These are phyloP conservation scores for Drosophila infuscata DNA, from an alignment of 2,888 invertebrate species.

Conservation along the genomic window DNA sequence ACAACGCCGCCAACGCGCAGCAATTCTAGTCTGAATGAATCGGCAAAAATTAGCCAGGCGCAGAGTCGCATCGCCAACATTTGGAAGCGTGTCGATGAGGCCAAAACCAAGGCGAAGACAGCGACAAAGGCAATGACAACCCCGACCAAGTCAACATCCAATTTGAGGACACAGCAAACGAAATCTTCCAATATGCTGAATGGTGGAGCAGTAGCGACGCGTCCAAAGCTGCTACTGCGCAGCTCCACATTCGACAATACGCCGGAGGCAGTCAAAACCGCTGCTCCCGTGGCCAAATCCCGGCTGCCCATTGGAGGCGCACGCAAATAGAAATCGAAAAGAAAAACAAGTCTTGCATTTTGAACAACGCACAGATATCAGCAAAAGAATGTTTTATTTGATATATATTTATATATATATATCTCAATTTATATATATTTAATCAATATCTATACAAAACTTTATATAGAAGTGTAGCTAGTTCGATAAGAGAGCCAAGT, in stretches of 20 bases:
- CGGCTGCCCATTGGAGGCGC: constrained; percentile 67
- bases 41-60: constrained; percentile 81
- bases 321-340: constrained; percentile 51
- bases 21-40: constrained; percentile 82
- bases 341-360: constrained; percentile 48
- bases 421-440: constrained; percentile 26
- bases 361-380: constrained; percentile 44
- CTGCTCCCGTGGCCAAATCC: constrained; percentile 35
- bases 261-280: constrained; percentile 45
- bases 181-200: constrained; percentile 71
- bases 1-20: constrained; percentile 85
- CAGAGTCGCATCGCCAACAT: constrained; percentile 84
- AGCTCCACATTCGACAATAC: constrained; percentile 84
- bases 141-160: constrained; percentile 41
- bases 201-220: constrained; percentile 44
- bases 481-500: constrained; percentile 19
- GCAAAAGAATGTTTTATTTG: constrained; percentile 51
- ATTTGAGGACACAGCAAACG: constrained; percentile 66
- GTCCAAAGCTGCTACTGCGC: constrained; percentile 76
- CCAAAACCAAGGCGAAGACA: constrained; percentile 59
- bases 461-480: constrained; percentile 46
- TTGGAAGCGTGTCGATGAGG: constrained; percentile 84
- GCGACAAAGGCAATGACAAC: constrained; percentile 28
- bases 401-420: constrained; percentile 33
- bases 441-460: constrained; percentile 31